These are phyloP conservation scores for Caenorhabditis sp. DNA, from an alignment of 2,888 invertebrate genomes.

Conservation along the genomic window DNA sequence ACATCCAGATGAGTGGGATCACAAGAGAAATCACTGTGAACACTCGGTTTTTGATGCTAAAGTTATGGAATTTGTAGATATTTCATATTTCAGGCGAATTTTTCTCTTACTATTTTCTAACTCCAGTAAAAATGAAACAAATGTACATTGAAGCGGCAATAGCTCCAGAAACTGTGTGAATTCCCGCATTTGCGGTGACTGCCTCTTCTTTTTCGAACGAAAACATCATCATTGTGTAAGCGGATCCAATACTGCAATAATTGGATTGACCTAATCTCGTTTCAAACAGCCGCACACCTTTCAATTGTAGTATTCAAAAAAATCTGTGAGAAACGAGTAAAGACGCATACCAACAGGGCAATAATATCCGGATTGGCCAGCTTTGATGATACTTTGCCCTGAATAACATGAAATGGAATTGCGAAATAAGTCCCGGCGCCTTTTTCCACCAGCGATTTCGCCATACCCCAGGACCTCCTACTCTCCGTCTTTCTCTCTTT, in stretches of 20 bases:
- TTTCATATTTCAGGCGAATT: not conserved
- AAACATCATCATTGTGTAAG: slow-evolving; percentile 67
- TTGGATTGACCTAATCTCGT: too few species aligned
- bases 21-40: slow-evolving; percentile 32
- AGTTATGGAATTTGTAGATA: too few species aligned
- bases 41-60: slow-evolving; percentile 27
- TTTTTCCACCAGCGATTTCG: slow-evolving; percentile 43
- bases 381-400: slow-evolving; percentile 33
- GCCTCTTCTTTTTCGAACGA: slow-evolving; percentile 55
- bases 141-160: slow-evolving; percentile 56
- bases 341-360: slow-evolving; percentile 53
- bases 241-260: slow-evolving; percentile 59
- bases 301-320: slow-evolving; percentile 60
- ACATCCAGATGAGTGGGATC: slow-evolving; percentile 28
- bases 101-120: slow-evolving; percentile 43
- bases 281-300: slow-evolving; percentile 43
- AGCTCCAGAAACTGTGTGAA: slow-evolving; percentile 50
- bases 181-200: slow-evolving; percentile 52
- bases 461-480: slow-evolving; percentile 14
- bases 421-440: slow-evolving; percentile 24
- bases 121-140: slow-evolving; percentile 52
- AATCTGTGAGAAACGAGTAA: slow-evolving; percentile 62
- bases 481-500: slow-evolving; percentile 4
- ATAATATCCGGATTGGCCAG: slow-evolving; percentile 42
- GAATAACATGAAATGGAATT: slow-evolving; percentile 15